Evolutionary conservation across 2,797 vertebrate genomes (phyloP).

Genomic region (Mus minutoides): DNA sequence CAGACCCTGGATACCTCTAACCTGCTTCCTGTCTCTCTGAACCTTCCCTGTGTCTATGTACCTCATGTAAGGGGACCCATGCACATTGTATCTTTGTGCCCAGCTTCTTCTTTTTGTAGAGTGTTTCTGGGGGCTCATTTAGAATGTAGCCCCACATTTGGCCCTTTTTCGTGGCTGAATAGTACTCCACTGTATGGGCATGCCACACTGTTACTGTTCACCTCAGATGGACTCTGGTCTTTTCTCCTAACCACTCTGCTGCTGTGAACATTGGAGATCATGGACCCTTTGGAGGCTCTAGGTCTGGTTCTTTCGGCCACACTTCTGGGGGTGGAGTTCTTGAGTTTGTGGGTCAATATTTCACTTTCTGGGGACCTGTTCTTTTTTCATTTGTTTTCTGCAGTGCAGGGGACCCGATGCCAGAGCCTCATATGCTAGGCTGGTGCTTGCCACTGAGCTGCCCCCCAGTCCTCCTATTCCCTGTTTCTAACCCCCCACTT

Average conservation of each 20-base stretch:
- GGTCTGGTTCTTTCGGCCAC: background rate
- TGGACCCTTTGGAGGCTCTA: background rate
- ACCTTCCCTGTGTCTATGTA: too few species aligned
- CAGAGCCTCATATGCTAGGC: background rate
- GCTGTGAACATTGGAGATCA: background rate
- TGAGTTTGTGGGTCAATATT: background rate
- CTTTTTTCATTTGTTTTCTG: background rate
- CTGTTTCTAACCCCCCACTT: background rate
- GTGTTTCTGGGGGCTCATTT: background rate
- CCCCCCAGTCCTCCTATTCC: background rate
- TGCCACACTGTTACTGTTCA: background rate
- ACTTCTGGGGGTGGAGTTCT: background rate
- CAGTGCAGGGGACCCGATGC: background rate
- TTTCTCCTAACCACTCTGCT: background rate
- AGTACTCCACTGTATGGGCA: accelerated
- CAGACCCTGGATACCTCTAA: background rate
- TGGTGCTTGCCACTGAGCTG: background rate
- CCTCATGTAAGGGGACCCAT: background rate
- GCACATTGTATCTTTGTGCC: background rate
- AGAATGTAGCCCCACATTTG: accelerated
- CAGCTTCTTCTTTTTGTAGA: background rate
- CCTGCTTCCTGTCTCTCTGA: background rate
- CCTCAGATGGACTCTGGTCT: background rate
- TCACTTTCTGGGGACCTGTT: background rate
- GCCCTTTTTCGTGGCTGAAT: background rate